These are phyloP conservation scores for Apocrypta bakeri DNA, from an alignment of 1,140 invertebrate genomes.

Conservation along the genomic window DNA sequence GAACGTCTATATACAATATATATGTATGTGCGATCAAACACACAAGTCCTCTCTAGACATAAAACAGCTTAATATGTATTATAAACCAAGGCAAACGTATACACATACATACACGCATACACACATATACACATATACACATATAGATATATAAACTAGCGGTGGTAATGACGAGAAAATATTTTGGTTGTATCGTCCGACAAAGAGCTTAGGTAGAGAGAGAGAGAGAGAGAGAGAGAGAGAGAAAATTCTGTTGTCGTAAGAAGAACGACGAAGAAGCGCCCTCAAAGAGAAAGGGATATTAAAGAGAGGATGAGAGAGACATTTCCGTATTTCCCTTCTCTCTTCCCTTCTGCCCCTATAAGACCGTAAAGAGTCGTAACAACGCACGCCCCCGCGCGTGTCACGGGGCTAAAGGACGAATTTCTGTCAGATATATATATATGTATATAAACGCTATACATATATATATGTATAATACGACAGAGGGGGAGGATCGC, in stretches of 20 bases:
- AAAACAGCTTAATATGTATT: slow-evolving; percentile 19
- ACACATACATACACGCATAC: background rate
- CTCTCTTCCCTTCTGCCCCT: background rate
- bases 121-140: slow-evolving; percentile 5
- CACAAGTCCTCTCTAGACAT: background rate
- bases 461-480: too few relatives aligned
- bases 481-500: slow-evolving; percentile 35
- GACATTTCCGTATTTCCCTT: slow-evolving; percentile 49
- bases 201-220: background rate
- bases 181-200: slow-evolving; percentile 32
- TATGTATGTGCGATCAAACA: background rate
- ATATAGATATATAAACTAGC: background rate
- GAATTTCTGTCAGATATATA: slow-evolving; percentile 27
- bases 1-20: background rate
- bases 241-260: slow-evolving; percentile 26
- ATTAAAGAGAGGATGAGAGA: slow-evolving; percentile 37
- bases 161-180: slow-evolving; percentile 44
- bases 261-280: slow-evolving; percentile 12
- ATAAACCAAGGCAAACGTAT: slow-evolving; percentile 35
- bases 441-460: too few relatives aligned
- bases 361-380: background rate
- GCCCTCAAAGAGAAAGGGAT: slow-evolving; percentile 33
- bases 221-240: background rate
- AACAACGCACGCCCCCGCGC: slow-evolving; percentile 6
- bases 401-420: slow-evolving; percentile 34